phyloP scores from a whole-genome alignment of 2,113 vertebrate genomes.

The Malurus elegans region DNA sequence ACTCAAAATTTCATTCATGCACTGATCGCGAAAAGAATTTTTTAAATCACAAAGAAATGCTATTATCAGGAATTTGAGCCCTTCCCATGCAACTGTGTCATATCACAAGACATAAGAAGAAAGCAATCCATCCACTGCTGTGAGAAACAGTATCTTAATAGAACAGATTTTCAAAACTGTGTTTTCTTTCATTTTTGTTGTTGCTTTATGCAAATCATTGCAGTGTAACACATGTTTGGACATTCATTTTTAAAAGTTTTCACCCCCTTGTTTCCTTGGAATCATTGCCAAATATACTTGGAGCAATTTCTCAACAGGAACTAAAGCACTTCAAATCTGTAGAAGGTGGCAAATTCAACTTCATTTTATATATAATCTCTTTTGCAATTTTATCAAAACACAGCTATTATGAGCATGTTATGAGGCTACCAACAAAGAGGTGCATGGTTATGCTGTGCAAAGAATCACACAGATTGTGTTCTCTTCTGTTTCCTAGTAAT shows the following conservation, averaged over 20 bases:
- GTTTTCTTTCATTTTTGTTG: background rate
- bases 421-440: background rate
- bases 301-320: slow-evolving; percentile 10
- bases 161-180: slow-evolving; percentile 14
- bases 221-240: background rate
- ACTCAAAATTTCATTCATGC: background rate
- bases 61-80: background rate
- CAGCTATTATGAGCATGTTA: background rate
- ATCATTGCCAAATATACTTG: background rate
- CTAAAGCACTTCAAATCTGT: background rate
- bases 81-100: background rate
- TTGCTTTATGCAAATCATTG: background rate
- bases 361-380: background rate
- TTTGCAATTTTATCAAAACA: background rate
- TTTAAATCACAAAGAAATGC: background rate
- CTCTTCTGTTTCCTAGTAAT: background rate
- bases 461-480: background rate
- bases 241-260: background rate
- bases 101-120: background rate
- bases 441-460: background rate
- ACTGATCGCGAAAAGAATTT: background rate
- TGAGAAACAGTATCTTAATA: slow-evolving; percentile 11
- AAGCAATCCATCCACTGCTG: background rate
- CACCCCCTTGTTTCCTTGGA: background rate
- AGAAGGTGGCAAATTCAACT: background rate